phyloP scores from a whole-genome alignment of 2,113 vertebrate genomes.

The Gymnocephalus cernua region DNA sequence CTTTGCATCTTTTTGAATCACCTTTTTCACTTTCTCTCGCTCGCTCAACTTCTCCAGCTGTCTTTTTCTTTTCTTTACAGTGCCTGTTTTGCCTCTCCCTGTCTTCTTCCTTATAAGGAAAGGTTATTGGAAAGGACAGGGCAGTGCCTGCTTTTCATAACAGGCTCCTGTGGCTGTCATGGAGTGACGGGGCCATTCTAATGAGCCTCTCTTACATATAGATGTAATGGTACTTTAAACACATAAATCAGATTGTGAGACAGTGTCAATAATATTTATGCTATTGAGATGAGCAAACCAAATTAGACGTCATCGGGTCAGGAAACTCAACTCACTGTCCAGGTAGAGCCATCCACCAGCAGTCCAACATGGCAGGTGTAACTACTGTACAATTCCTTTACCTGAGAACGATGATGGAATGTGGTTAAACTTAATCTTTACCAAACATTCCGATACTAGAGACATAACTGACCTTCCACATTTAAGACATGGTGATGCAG shows the following conservation, averaged over 20 bases:
- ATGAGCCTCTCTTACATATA: slow-evolving; percentile 69
- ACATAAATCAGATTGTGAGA: slow-evolving; percentile 66
- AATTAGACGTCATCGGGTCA: slow-evolving; percentile 50
- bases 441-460: neutral
- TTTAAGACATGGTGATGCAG: slow-evolving; percentile 7
- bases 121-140: slow-evolving; percentile 85
- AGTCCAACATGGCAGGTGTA: slow-evolving; percentile 13
- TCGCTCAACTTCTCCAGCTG: slow-evolving; percentile 44
- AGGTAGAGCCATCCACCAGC: neutral
- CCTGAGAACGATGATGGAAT: neutral
- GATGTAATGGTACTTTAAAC: slow-evolving; percentile 58
- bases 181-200: slow-evolving; percentile 75
- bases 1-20: slow-evolving; percentile 46
- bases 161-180: slow-evolving; percentile 72
- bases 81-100: slow-evolving; percentile 62
- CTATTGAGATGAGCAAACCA: slow-evolving; percentile 58
- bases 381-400: neutral
- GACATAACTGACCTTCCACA: neutral
- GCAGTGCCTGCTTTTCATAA: slow-evolving; percentile 77
- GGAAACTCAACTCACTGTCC: slow-evolving; percentile 1
- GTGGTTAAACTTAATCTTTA: neutral
- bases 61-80: slow-evolving; percentile 67
- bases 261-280: slow-evolving; percentile 72
- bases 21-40: slow-evolving; percentile 4
- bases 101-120: slow-evolving; percentile 68